A percentile compares a stretch with the other conserved stretches of the same genome.
Conservation (phyloP, 2,888 invertebrate species). For the Eupithecia abbreviata region DNA sequence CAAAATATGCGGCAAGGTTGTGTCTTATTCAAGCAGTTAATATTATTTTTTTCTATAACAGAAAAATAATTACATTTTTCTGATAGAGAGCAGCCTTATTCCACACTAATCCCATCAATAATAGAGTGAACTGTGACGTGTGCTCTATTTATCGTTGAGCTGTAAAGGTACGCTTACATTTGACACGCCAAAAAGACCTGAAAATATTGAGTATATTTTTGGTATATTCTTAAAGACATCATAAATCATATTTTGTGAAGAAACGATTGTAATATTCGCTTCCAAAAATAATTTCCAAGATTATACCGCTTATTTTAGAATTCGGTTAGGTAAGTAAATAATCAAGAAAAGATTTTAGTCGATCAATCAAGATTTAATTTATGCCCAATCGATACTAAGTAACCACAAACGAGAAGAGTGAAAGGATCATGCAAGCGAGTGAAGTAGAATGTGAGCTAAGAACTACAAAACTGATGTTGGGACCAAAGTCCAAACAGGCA, state of each 20-base stretch:
- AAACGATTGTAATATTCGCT: not conserved
- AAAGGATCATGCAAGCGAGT: too few species aligned
- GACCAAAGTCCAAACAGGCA: not conserved
- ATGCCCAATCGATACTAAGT: not conserved
- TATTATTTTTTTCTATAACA: not conserved
- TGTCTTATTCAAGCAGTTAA: not conserved
- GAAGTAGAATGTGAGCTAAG: not conserved
- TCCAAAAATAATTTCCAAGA: not conserved
- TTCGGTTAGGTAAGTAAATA: not conserved
- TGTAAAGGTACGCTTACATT: constrained; percentile 34
- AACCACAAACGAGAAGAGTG: not conserved
- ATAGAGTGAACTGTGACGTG: constrained; percentile 24
- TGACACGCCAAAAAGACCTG: not conserved
- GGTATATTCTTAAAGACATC: not conserved
- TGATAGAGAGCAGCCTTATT: not conserved
- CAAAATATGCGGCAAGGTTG: not conserved
- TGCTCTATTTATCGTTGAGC: constrained; percentile 31
- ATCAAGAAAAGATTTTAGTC: not conserved
- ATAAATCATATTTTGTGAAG: not conserved
- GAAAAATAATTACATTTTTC: not conserved
- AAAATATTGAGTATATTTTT: not conserved
- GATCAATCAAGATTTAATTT: not conserved
- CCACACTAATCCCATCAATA: constrained; percentile 40
- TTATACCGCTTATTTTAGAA: not conserved
- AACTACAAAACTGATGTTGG: not conserved